phyloP scores from a whole-genome alignment of 2,113 vertebrate genomes.

The Phyllostomus discolor region DNA sequence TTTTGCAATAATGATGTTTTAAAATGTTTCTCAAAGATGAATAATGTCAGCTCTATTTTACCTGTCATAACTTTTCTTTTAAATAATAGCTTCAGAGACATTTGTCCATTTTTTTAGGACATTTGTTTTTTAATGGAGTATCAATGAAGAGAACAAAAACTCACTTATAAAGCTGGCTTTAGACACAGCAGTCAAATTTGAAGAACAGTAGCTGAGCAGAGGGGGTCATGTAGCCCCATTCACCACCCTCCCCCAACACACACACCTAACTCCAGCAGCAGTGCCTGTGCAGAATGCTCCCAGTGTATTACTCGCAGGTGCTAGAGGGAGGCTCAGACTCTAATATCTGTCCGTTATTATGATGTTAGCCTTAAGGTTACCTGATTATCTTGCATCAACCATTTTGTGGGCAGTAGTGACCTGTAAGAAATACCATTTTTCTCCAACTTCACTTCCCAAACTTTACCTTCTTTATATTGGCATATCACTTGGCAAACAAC shows the following conservation, averaged over 20 bases:
- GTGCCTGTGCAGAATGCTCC: not conserved
- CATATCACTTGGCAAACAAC: not conserved
- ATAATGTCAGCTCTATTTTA: not conserved
- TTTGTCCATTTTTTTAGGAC: not conserved
- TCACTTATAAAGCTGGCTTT: not conserved
- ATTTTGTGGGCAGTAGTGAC: not conserved
- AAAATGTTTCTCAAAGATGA: not conserved
- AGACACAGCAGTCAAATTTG: not conserved
- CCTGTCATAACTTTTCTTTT: not conserved
- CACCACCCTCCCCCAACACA: not conserved
- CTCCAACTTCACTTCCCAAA: not conserved
- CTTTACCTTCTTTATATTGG: not conserved
- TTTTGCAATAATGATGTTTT: not conserved
- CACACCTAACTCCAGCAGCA: not conserved
- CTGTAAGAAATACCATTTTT: not conserved
- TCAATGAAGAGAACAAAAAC: not conserved
- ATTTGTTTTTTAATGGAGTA: constrained; percentile 5
- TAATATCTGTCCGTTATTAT: not conserved
- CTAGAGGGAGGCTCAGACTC: not conserved
- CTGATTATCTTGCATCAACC: not conserved
- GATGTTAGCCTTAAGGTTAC: not conserved
- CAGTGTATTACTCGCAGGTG: not conserved
- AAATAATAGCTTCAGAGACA: not conserved
- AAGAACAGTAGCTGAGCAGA: not conserved
- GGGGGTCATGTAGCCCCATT: not conserved